These are phyloP conservation scores for Tryphoninae sp. DNA, from an alignment of 2,888 invertebrate genomes.

Conservation along the genomic window DNA sequence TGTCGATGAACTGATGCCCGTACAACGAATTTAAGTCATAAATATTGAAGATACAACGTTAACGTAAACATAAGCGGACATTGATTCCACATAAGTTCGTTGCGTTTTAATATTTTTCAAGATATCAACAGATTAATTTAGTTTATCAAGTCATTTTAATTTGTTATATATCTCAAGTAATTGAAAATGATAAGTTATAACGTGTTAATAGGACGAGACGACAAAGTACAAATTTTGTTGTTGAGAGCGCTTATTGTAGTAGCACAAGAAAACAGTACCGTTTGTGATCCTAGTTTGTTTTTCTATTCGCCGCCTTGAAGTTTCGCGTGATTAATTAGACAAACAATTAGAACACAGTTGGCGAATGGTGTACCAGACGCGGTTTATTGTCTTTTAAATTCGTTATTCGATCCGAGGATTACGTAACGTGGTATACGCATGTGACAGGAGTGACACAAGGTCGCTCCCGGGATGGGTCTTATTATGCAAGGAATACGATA, in stretches of 20 bases:
- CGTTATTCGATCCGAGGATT: conserved; percentile 43
- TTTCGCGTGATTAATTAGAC: conserved; percentile 12
- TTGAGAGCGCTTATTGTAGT: background rate
- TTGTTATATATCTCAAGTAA: too few relatives aligned
- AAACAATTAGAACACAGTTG: conserved; percentile 30
- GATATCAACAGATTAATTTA: too few relatives aligned
- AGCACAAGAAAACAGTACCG: background rate
- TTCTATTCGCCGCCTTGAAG: conserved; percentile 4
- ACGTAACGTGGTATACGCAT: conserved; percentile 57
- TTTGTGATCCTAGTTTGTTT: conserved; percentile 3
- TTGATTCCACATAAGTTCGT: too few relatives aligned
- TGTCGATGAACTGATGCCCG: background rate
- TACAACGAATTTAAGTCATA: background rate
- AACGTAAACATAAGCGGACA: too few relatives aligned
- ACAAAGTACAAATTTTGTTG: background rate
- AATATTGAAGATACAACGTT: too few relatives aligned
- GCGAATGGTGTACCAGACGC: conserved; percentile 37
- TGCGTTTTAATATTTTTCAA: too few relatives aligned
- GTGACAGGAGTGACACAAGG: conserved; percentile 63
- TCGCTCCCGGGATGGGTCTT: conserved; percentile 34
- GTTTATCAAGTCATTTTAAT: too few relatives aligned
- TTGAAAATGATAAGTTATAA: too few relatives aligned
- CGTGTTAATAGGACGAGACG: too few relatives aligned
- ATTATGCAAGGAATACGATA: conserved; percentile 32
- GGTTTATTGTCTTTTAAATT: conserved; percentile 53